Base-by-base conservation (phyloP, 2,113 vertebrate genomes). In the Tachysurus fulvidraco region DNA sequence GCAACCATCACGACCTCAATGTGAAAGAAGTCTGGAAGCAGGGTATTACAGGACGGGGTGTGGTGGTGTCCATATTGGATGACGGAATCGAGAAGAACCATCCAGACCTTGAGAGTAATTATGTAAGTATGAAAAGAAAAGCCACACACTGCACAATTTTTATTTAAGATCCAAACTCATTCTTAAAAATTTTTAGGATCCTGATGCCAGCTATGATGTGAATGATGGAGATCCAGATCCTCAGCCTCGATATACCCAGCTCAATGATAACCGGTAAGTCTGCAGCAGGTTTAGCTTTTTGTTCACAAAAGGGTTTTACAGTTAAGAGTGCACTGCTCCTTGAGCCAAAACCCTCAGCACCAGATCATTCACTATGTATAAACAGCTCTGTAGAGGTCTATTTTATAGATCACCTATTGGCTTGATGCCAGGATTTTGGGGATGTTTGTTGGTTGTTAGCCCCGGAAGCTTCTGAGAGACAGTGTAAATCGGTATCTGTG, bases 81-180 rank as follows among this genome's bases (percentile, higher is more conserved):
- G 98, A 99, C 0, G 98, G 98, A 83, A 99, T 99, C 0, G 98
- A 99, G 94, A 99, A 98, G 95, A 97, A 98, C 93, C 98, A 99
- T 90, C 98, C 98, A 0, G 98, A 99, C 91, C 92, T 99, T 83
- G 95, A 94, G 87, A 94, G 95, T 87, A 99, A 99, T 92, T 99
- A 99, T 8, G 98, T 99, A 91, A 98, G 98, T 95, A 78, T 28
- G 13, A 9, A 46, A 54, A 44, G 28, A 81, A 64, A 52, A 82
- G 73, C 6, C 57, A 77, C 19, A 4, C 17, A 64, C 19, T 14
- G 2, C 23, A 55, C 30, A 65, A 23, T 5, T 50, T 65, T 46
- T n/a, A 44, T 21, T 44, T 65, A 4, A 81, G 2, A 83, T 21
- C 41, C n/a, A 65, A 50, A n/a, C 52, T 25, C 11, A 25, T 28